Evolutionary conservation across 2,888 invertebrate species (phyloP).

Genomic region (Philhelius pedissequus): DNA sequence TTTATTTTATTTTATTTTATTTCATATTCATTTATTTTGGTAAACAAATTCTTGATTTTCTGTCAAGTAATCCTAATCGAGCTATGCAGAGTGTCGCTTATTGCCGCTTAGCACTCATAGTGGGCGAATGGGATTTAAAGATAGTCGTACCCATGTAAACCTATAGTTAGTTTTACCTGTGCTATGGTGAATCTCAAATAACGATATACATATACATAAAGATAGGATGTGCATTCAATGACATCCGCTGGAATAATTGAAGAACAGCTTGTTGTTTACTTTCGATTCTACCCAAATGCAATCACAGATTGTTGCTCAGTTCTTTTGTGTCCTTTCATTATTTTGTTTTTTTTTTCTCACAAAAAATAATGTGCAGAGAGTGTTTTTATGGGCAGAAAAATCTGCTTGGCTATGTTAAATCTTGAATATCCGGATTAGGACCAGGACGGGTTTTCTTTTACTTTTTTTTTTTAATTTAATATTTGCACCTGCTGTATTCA

Average conservation of each 20-base stretch:
- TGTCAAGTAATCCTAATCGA: background rate
- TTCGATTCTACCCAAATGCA: slow-evolving; percentile 55
- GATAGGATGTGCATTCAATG: background rate
- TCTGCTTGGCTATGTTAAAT: slow-evolving; percentile 4
- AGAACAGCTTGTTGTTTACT: slow-evolving; percentile 59
- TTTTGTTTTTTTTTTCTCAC: background rate
- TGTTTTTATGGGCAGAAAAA: background rate
- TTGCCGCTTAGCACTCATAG: background rate
- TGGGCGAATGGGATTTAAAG: background rate
- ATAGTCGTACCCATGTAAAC: background rate
- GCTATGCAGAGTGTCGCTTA: background rate
- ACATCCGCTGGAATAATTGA: slow-evolving; percentile 19
- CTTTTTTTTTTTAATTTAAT: background rate
- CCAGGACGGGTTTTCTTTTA: slow-evolving; percentile 10
- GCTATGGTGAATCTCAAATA: background rate
- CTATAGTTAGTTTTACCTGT: background rate
- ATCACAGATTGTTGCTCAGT: slow-evolving; percentile 39
- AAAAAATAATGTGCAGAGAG: slow-evolving; percentile 42
- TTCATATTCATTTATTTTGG: no score
- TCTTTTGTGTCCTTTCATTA: slow-evolving; percentile 29
- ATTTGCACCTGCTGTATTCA: slow-evolving; percentile 58
- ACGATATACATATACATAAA: no score
- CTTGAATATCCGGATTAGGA: slow-evolving; percentile 51
- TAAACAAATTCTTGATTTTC: no score
- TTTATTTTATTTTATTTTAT: no score